These are phyloP conservation scores for Drosophila austrosaltans DNA, from an alignment of 2,888 invertebrate species.

Conservation along the genomic window DNA sequence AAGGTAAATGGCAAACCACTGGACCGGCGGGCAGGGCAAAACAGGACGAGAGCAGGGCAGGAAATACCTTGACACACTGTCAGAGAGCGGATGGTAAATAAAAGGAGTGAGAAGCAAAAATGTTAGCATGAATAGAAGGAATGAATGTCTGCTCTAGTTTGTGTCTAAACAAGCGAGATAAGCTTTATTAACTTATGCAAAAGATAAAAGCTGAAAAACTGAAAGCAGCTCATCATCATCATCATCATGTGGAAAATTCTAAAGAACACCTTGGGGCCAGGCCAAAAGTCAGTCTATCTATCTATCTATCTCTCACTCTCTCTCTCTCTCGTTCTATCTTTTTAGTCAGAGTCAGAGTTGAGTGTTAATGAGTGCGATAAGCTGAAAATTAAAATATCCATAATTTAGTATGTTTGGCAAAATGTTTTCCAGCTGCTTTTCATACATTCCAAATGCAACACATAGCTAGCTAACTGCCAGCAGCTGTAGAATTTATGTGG, in stretches of 20 bases:
- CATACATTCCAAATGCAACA: constrained; percentile 18
- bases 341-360: neutral
- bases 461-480: neutral
- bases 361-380: constrained; percentile 75
- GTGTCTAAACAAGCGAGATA: constrained; percentile 59
- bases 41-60: neutral
- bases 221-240: constrained; percentile 39
- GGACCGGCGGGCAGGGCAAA: neutral
- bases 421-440: constrained; percentile 32
- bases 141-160: constrained; percentile 16
- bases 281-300: constrained; percentile 27
- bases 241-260: constrained; percentile 40
- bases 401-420: constrained; percentile 66
- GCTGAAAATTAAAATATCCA: constrained; percentile 75
- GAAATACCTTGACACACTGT: constrained; percentile 64
- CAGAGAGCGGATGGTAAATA: neutral
- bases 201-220: constrained; percentile 36
- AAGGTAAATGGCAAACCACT: constrained; percentile 1
- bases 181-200: constrained; percentile 72
- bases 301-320: neutral
- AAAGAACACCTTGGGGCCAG: constrained; percentile 45
- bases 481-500: constrained; percentile 1
- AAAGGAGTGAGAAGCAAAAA: neutral
- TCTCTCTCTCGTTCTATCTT: neutral
- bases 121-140: neutral